Evolutionary conservation across 2,113 vertebrate genomes (phyloP).

Genomic region (Syrrhaptes paradoxus): DNA sequence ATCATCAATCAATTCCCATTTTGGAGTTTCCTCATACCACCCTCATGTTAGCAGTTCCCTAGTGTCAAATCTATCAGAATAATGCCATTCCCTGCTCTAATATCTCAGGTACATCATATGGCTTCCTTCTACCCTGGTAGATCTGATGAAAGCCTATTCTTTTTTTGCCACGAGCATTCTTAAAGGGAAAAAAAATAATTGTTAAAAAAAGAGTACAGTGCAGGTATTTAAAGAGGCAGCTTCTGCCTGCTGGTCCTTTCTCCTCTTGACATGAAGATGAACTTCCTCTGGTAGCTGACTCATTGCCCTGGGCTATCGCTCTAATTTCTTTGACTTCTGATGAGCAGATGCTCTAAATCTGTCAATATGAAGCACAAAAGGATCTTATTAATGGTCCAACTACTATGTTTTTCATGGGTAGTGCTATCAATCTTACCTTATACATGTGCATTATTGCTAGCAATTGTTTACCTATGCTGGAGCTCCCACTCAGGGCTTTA

Average conservation of each 20-base stretch:
- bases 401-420: not conserved
- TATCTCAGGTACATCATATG: not conserved
- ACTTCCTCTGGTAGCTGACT: not conserved
- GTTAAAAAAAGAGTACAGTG: not conserved
- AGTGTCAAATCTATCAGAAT: not conserved
- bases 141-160: not conserved
- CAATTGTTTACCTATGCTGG: not conserved
- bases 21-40: not conserved
- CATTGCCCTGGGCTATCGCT: not conserved
- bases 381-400: not conserved
- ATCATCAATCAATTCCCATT: not conserved
- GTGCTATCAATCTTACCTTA: not conserved
- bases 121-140: not conserved
- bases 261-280: not conserved
- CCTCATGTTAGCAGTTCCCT: not conserved
- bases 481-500: not conserved
- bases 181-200: not conserved
- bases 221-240: not conserved
- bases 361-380: not conserved
- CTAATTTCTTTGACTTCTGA: conserved; percentile 7
- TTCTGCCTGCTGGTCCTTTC: not conserved
- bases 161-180: not conserved
- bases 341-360: conserved; percentile 31
- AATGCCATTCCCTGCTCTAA: not conserved
- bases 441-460: not conserved